Percentiles rank a stretch among this genome's conserved stretches.
Evolutionary conservation across 2,888 invertebrate species (phyloP).

Genomic region (Oxystoma pomonae): DNA sequence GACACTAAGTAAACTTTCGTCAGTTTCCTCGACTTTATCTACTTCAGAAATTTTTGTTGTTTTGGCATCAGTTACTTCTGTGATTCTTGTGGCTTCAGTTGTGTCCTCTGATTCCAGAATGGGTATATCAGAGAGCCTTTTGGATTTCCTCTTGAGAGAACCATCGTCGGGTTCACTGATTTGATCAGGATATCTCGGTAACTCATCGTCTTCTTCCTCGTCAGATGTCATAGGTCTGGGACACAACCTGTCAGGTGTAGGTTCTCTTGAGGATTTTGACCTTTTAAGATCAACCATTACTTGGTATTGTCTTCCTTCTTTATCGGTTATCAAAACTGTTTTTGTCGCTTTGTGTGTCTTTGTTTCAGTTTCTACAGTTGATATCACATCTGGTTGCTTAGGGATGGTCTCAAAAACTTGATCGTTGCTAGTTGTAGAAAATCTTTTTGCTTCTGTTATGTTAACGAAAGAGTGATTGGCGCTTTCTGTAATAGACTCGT

Average conservation of each 20-base stretch:
- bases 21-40: conserved; percentile 46
- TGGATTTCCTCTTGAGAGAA: conserved; percentile 41
- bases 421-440: conserved; percentile 48
- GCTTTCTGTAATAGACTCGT: conserved; percentile 35
- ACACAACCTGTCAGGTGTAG: conserved; percentile 68
- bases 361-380: conserved; percentile 28
- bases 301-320: conserved; percentile 51
- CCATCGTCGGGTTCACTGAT: conserved; percentile 73
- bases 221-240: conserved; percentile 60
- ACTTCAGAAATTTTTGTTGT: conserved; percentile 39
- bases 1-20: conserved; percentile 54
- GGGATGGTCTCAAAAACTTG: conserved; percentile 43
- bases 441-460: conserved; percentile 34
- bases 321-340: conserved; percentile 48
- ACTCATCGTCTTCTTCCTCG: conserved; percentile 53
- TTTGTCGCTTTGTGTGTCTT: conserved; percentile 50
- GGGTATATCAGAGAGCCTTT: conserved; percentile 49
- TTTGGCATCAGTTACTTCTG: conserved; percentile 34
- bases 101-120: conserved; percentile 60
- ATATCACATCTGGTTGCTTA: conserved; percentile 27
- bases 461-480: conserved; percentile 27
- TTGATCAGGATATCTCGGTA: conserved; percentile 68
- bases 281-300: conserved; percentile 66
- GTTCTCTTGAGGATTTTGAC: conserved; percentile 71
- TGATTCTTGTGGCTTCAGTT: conserved; percentile 49